Conservation (phyloP, 2,797 vertebrate species). For the Rhinichthys osculus region DNA sequence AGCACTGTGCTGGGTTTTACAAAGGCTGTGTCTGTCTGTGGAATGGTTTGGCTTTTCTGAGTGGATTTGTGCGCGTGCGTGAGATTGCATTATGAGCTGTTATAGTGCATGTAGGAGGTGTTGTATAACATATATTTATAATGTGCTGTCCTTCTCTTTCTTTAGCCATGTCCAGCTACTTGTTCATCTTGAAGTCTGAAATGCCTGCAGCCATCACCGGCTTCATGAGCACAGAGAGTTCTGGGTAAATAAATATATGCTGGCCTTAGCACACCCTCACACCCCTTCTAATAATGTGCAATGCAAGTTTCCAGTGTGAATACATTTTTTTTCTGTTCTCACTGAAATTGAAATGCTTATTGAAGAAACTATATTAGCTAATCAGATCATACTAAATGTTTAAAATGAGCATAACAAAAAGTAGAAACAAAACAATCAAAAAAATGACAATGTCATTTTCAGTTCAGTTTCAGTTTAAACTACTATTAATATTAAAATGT, state of each 20-base stretch:
- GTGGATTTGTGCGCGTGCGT: background rate
- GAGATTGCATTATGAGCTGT: conserved; percentile 15
- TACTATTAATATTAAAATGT: too few species aligned
- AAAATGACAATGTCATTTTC: background rate
- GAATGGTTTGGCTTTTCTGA: conserved; percentile 45
- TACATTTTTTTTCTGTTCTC: background rate
- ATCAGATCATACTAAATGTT: background rate
- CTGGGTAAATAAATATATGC: conserved; percentile 79
- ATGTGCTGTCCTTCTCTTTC: conserved; percentile 46
- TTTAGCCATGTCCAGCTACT: conserved; percentile 95
- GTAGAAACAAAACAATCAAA: background rate
- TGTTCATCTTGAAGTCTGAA: conserved; percentile 94
- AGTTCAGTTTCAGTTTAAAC: background rate
- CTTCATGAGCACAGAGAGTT: conserved; percentile 77
- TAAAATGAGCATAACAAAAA: background rate
- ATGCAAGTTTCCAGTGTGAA: background rate
- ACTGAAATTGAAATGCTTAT: background rate
- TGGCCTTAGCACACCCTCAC: background rate
- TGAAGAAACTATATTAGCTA: background rate
- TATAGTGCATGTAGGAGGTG: conserved; percentile 30
- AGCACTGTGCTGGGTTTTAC: background rate
- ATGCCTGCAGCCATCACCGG: conserved; percentile 87
- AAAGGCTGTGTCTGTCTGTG: conserved; percentile 13
- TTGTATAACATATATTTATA: conserved; percentile 16
- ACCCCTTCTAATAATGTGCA: background rate